Evolutionary conservation across 2,888 invertebrate species (phyloP).

Genomic region (Petrolisthes manimaculis): DNA sequence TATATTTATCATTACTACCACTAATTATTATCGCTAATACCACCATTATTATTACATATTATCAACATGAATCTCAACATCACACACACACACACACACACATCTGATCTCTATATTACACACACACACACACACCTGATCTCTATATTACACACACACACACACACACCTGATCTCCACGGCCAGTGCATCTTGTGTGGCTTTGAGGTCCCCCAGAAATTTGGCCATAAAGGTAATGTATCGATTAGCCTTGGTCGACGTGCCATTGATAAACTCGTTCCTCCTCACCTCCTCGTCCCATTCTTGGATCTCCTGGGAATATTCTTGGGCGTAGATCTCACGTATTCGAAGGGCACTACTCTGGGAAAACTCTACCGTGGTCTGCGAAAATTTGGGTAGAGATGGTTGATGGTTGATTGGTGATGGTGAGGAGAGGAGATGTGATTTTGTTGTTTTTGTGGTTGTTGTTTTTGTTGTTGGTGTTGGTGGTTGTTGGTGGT

Average conservation of each 20-base stretch:
- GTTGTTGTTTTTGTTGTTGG: background rate
- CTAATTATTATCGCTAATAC: too few species aligned
- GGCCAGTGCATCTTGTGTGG: constrained; percentile 83
- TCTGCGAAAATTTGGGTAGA: too few species aligned
- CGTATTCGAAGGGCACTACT: background rate
- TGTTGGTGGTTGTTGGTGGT: background rate
- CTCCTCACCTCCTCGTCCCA: constrained; percentile 46
- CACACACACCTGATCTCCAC: constrained; percentile 79
- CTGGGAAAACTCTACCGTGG: constrained; percentile 35
- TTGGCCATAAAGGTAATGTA: constrained; percentile 55
- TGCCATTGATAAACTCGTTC: constrained; percentile 49
- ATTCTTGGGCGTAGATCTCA: background rate
- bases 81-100: too few species aligned
- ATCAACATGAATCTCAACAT: too few species aligned
- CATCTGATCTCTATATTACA: background rate
- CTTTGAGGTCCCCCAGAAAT: constrained; percentile 79
- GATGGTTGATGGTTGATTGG: too few species aligned
- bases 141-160: too few species aligned
- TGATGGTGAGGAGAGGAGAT: background rate
- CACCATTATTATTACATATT: too few species aligned
- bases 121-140: background rate
- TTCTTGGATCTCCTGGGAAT: constrained; percentile 18
- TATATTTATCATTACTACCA: too few species aligned
- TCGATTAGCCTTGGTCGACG: constrained; percentile 36
- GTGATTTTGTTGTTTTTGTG: background rate